Conservation (phyloP, 2,113 vertebrate genomes). For the Clarias macrocephalus region DNA sequence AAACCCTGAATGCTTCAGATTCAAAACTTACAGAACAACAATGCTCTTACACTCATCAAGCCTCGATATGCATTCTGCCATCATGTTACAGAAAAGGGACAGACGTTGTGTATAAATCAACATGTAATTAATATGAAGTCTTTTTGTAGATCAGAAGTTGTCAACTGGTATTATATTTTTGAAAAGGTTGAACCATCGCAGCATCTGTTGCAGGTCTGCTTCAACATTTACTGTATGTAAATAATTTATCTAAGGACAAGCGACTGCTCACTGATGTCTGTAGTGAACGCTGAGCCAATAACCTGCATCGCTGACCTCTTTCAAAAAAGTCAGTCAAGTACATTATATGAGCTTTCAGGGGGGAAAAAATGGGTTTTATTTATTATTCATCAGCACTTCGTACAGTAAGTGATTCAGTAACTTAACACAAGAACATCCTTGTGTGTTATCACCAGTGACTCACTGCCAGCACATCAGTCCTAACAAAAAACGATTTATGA, state of each 20-base stretch:
- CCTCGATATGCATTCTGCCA: background rate
- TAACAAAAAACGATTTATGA: background rate
- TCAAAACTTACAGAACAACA: background rate
- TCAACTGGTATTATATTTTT: background rate
- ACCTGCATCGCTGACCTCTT: background rate
- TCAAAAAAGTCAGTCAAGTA: background rate
- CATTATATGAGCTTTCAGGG: background rate
- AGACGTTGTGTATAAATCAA: background rate
- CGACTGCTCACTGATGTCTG: background rate
- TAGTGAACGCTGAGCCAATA: background rate
- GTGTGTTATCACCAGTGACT: conserved; percentile 11
- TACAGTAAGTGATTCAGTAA: background rate
- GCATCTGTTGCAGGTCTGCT: background rate
- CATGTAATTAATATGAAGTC: background rate
- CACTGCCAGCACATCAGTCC: background rate
- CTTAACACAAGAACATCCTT: background rate
- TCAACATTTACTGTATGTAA: background rate
- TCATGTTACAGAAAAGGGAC: background rate
- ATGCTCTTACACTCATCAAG: background rate
- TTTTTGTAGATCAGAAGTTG: background rate
- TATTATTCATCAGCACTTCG: conserved; percentile 21
- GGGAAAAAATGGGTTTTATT: conserved; percentile 1
- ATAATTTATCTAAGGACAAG: background rate
- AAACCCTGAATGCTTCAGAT: conserved; percentile 25
- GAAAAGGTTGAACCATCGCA: background rate